Evolutionary conservation across 2,113 vertebrate genomes (phyloP), one percentile per base, ranked within the genome.

Genomic region (Mus musculus): DNA sequence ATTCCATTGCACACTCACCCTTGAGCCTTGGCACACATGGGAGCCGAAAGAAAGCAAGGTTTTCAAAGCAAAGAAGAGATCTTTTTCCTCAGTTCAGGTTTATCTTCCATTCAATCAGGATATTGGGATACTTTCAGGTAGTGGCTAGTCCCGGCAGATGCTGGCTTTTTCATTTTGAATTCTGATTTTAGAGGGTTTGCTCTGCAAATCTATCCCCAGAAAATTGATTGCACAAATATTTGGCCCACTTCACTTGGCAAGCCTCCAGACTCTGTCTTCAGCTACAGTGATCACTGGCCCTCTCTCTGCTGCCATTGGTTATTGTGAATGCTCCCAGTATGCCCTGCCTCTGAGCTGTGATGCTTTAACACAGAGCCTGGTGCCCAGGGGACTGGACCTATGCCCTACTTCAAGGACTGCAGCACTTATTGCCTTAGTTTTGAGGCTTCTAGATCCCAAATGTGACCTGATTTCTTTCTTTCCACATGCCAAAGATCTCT

Each of bases 261-360:
- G 20, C 93, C 92, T 93, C 82, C n/a, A 82, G 39, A 84, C 77
- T 91, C 92, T 52, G 42, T 85, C 63, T 80, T 28, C 42, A 80
- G 78, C 73, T 39, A n/a, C 67, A 61, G n/a, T 61, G 69, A 78
- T 46, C 33, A 22, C 19, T 65, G 52, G 67, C 73, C n/a, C 36
- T 49, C 86, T 87, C 56, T 91, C 84, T 76, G 49, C 42, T 46
- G 28, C 39, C 85, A 30, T 36, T 77, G 7, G 22, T 71, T 87
- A 5, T 72, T 54, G 1, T 54, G 42, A 19, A 11, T 91, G 84
- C 56, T 63, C 59, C 11, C 49, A 54, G 59, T 24, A 75, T 17
- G 16, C 42, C 39, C 20, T 87, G 46, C 6, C 77, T 96, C 14
- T 89, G 61, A 65, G 46, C 59, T 33, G 4, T 75, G 59, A 71